Evolutionary conservation across 92 coral and sea anemone species (phyloP), one percentile per base, ranked within the genome.

Genomic region (Blastomussa wellsi): DNA sequence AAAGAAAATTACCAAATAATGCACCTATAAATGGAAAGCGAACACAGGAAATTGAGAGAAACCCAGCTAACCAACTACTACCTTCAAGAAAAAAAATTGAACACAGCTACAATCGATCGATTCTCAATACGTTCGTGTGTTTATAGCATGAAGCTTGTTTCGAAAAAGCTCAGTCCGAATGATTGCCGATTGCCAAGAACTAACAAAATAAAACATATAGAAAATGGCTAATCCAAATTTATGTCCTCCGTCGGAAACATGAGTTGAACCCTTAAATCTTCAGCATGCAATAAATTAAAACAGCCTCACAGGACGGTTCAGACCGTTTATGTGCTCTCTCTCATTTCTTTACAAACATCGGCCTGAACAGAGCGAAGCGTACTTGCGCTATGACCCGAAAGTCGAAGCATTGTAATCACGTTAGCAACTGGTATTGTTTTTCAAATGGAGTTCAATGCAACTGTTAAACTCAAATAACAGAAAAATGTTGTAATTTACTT

Each of bases 371-470:
- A 55, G 47, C 68, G 59, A n/a, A 70, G 38, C 62, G 70, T 49
- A 53, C 37, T 81, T 17, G 69, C 77, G 64, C 36, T 16, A 51
- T 81, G 68, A 70, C 77, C 69, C 70, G 78, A 70, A 82, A 20
- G 64, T 28, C 41, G 44, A 70, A 47, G 75, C 75, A 33, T 82
- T 47, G 69, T 4, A 37, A 35, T 79, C 82, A 49, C 76, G 76
- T 80, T 31, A 47, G 60, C 78, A 49, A 72, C 66, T 72, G 17
- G 48, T 36, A 31, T 32, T 72, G 69, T 37, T 82, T n/a, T 82
- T 53, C 79, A 82, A 22, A 60, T 44, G 41, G 17, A n/a, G 33
- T 42, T 62, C 20, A 62, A 19, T 59, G 31, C 74, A 62, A 26
- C 17, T 41, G 44, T 35, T 71, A 51, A 29, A 15, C 55, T 16